Evolutionary conservation across 2,888 invertebrate genomes (phyloP), one percentile per base, ranked within the genome.

Genomic region (Macrosoma leucophasiata): DNA sequence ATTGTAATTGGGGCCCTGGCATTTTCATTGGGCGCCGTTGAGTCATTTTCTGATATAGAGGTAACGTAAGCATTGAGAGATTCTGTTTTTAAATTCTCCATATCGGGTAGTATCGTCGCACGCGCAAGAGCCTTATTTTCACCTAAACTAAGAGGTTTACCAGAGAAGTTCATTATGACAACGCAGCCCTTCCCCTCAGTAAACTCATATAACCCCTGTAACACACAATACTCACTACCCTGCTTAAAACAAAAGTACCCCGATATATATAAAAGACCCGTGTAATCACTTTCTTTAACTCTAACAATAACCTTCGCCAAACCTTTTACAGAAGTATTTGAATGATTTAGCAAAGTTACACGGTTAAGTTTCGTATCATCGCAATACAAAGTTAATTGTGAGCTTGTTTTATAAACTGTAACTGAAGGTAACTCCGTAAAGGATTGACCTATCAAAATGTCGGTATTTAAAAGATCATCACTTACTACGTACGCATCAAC

Each of bases 361-460:
- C 23, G 17, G 1, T 33, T 13, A 0, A 30, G 9, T 12, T 30
- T 21, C 2, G 22, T 10, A 9, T 23, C 13, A 9, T 38, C 38
- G 12, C 27, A 33, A 11, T 33, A 26, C 1, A 33, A 15, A 4
- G 22, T 24, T 7, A 36, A 13, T 5, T 10, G 6, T 6, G 24
- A 10, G 9, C 12, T 36, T 4, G 38, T 31, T 13, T 39, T 39
- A 7, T 28, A 19, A n/a, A 39, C 31, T 3, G 9, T 23, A 13
- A 39, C 21, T 10, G 28, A 10, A 2, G 40, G 23, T 18, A 32
- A 20, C n/a, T 43, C 43, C 1, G 39, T 43, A 8, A 43, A 12
- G n/a, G 29, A 24, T 13, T 43, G 39, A 2, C 43, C 43, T 9
- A 43, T 29, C 1, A 43, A 9, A 9, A 43, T 17, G n/a, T 35